A percentile compares a stretch with the other conserved stretches of the same genome.
phyloP scores from a whole-genome alignment of 2,888 invertebrate species.

The Lasius platythorax region DNA sequence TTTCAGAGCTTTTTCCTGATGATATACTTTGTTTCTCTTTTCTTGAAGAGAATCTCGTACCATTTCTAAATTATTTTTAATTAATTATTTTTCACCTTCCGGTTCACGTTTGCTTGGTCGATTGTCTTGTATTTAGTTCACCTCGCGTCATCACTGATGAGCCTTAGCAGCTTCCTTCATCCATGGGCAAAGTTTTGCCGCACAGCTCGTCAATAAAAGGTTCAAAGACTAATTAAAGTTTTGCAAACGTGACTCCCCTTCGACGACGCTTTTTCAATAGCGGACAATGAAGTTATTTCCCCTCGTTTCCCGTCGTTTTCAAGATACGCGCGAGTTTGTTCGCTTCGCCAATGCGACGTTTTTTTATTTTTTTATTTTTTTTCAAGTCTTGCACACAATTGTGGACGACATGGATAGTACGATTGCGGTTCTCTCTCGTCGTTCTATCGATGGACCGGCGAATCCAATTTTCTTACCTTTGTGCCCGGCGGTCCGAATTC shows the following conservation, averaged over 20 bases:
- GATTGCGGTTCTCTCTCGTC: slow-evolving; percentile 35
- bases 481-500: slow-evolving; percentile 38
- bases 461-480: slow-evolving; percentile 62
- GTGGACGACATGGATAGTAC: slow-evolving; percentile 3
- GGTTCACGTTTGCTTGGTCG: slow-evolving; percentile 38
- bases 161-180: slow-evolving; percentile 15
- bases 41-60: not conserved
- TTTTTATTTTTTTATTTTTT: slow-evolving; percentile 8
- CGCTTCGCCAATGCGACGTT: not conserved
- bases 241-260: slow-evolving; percentile 66
- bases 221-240: slow-evolving; percentile 80
- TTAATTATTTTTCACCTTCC: slow-evolving; percentile 56
- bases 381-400: slow-evolving; percentile 24
- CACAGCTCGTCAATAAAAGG: slow-evolving; percentile 76
- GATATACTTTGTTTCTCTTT: slow-evolving; percentile 1
- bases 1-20: slow-evolving; percentile 12
- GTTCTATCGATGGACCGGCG: slow-evolving; percentile 31
- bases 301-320: slow-evolving; percentile 33
- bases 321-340: slow-evolving; percentile 18
- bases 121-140: slow-evolving; percentile 35
- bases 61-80: slow-evolving; percentile 49
- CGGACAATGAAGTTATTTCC: slow-evolving; percentile 49
- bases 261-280: slow-evolving; percentile 37
- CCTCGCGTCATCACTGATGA: slow-evolving; percentile 27
- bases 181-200: slow-evolving; percentile 67